Percentiles rank a stretch among this genome's conserved stretches.
These are phyloP conservation scores for Leucophenga maculata DNA, from an alignment of 2,888 invertebrate genomes.

Conservation along the genomic window DNA sequence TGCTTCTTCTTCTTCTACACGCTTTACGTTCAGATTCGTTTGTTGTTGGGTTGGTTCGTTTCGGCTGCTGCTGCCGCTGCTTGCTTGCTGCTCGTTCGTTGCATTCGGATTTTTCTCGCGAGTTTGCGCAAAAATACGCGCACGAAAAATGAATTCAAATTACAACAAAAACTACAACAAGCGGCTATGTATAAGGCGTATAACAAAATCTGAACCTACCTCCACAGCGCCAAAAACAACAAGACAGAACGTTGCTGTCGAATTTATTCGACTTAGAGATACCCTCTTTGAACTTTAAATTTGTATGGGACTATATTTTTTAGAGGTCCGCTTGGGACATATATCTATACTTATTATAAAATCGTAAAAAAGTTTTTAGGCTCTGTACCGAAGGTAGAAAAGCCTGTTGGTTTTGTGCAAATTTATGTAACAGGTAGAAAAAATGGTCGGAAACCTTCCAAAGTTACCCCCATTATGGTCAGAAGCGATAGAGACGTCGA, in stretches of 20 bases:
- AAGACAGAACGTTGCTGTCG: conserved; percentile 25
- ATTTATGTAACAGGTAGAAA: too few relatives aligned
- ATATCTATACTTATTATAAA: too few relatives aligned
- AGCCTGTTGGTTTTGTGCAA: too few relatives aligned
- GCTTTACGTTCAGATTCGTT: neutral
- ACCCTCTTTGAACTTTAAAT: too few relatives aligned
- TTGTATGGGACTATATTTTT: too few relatives aligned
- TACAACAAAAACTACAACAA: neutral
- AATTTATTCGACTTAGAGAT: conserved; percentile 20
- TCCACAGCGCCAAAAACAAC: conserved; percentile 42
- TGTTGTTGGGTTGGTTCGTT: neutral
- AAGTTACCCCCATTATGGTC: too few relatives aligned
- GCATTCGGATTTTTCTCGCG: conserved; percentile 10
- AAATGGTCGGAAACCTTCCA: too few relatives aligned
- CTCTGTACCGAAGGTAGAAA: too few relatives aligned
- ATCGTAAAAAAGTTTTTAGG: too few relatives aligned
- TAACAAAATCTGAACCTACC: conserved; percentile 49
- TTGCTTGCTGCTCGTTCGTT: neutral
- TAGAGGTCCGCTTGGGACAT: too few relatives aligned
- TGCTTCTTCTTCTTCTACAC: neutral
- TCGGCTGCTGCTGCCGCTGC: neutral
- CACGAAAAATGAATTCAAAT: conserved; percentile 14
- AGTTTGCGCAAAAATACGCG: conserved; percentile 22
- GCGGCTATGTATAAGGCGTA: conserved; percentile 25
- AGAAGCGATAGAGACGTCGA: too few relatives aligned